phyloP scores from a whole-genome alignment of 2,113 vertebrate genomes.

The Stomatorhinus ivindoensis region DNA sequence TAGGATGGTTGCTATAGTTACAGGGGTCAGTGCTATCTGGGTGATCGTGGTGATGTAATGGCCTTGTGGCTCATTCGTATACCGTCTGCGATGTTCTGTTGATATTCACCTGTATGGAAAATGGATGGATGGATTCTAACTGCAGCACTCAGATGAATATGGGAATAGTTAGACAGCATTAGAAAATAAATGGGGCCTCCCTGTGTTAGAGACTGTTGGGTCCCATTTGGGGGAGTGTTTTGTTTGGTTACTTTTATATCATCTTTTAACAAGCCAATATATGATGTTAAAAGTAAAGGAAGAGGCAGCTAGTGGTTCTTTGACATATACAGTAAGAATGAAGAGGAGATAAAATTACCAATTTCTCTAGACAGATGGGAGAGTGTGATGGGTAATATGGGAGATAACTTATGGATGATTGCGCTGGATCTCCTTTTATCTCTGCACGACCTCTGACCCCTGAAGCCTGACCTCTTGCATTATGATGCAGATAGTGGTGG shows the following conservation, averaged over 20 bases:
- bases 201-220: background rate
- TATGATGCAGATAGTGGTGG: conserved; percentile 35
- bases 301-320: background rate
- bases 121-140: background rate
- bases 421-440: conserved; percentile 27
- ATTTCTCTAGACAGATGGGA: background rate
- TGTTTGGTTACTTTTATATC: background rate
- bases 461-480: conserved; percentile 6
- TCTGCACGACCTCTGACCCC: background rate
- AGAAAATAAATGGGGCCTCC: background rate
- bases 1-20: conserved; percentile 46
- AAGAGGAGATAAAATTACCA: background rate
- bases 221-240: background rate
- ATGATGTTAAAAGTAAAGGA: background rate
- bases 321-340: background rate
- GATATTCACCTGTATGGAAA: background rate
- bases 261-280: background rate
- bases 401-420: background rate
- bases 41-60: conserved; percentile 42
- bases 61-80: conserved; percentile 18
- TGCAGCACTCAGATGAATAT: background rate
- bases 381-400: background rate
- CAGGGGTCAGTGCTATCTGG: conserved; percentile 33
- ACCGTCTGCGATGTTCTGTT: background rate
- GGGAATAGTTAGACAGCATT: background rate